phyloP scores from a whole-genome alignment of 2,797 vertebrate genomes.

The Percopsis omiscomaycus region DNA sequence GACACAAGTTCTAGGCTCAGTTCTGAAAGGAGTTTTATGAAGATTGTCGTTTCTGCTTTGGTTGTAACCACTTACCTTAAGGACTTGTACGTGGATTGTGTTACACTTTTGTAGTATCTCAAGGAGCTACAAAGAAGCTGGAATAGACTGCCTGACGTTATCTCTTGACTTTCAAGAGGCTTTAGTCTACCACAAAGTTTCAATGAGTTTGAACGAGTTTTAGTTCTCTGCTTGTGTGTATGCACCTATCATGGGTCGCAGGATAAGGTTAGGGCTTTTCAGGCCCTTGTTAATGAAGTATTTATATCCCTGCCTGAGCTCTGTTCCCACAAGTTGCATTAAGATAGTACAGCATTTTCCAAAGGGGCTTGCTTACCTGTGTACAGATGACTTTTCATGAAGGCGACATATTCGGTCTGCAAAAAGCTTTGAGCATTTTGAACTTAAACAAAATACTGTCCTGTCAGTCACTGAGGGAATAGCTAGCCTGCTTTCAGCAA shows the following conservation, averaged over 20 bases:
- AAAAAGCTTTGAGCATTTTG: slow-evolving; percentile 56
- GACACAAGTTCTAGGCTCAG: slow-evolving; percentile 40
- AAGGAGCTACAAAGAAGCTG: slow-evolving; percentile 49
- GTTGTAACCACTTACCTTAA: slow-evolving; percentile 74
- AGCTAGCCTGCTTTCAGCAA: not conserved
- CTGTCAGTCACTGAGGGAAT: slow-evolving; percentile 17
- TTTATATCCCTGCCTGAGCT: slow-evolving; percentile 55
- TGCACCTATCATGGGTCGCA: slow-evolving; percentile 55
- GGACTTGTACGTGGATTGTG: slow-evolving; percentile 51
- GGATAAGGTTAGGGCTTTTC: slow-evolving; percentile 36
- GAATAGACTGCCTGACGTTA: slow-evolving; percentile 30
- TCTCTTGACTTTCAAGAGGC: slow-evolving; percentile 32
- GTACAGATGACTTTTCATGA: slow-evolving; percentile 27
- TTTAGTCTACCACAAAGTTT: slow-evolving; percentile 36
- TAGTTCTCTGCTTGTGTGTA: slow-evolving; percentile 52
- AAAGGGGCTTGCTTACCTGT: slow-evolving; percentile 21
- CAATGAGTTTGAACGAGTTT: slow-evolving; percentile 56
- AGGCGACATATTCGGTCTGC: slow-evolving; percentile 38
- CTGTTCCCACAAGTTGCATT: slow-evolving; percentile 27
- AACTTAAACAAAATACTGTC: slow-evolving; percentile 11
- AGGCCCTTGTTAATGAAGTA: slow-evolving; percentile 54
- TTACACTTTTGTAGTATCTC: slow-evolving; percentile 51
- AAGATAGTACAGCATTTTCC: slow-evolving; percentile 44
- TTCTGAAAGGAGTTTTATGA: slow-evolving; percentile 51
- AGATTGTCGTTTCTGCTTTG: slow-evolving; percentile 58